A percentile compares a stretch with the other conserved stretches of the same genome.
Conservation (phyloP, 2,888 invertebrate genomes). For the Stenchaetothrips biformis region DNA sequence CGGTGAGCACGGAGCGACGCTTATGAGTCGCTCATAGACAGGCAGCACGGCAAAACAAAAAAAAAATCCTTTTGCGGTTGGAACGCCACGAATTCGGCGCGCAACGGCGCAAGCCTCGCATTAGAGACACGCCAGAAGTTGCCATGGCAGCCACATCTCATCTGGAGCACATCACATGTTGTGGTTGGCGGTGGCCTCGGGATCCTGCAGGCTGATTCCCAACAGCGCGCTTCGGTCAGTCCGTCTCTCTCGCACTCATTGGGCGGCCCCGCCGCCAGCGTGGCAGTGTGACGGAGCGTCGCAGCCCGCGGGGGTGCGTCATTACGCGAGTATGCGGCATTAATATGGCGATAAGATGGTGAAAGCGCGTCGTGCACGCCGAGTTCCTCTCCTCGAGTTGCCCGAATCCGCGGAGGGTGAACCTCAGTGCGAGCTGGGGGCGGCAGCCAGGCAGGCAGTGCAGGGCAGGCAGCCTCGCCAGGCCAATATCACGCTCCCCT, state of each 20-base stretch:
- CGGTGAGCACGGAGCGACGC: too few relatives aligned
- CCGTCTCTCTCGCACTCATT: neutral
- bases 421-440: neutral
- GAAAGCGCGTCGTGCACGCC: neutral
- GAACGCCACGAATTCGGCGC: too few relatives aligned
- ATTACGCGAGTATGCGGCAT: too few relatives aligned
- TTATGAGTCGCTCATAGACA: too few relatives aligned
- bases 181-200: neutral
- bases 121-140: too few relatives aligned
- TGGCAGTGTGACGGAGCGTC: neutral
- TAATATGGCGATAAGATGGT: neutral
- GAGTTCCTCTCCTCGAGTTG: neutral
- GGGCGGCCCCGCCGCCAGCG: neutral
- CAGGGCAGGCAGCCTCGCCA: neutral
- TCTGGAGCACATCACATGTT: too few relatives aligned
- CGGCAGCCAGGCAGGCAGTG: neutral
- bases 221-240: neutral
- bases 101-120: too few relatives aligned
- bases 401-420: neutral
- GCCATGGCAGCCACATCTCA: too few relatives aligned
- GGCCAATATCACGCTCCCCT: neutral
- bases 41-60: too few relatives aligned
- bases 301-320: neutral
- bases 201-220: neutral
- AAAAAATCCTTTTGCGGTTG: too few relatives aligned